Conservation (phyloP, 1,140 invertebrate genomes). For the Apis laboriosa region DNA sequence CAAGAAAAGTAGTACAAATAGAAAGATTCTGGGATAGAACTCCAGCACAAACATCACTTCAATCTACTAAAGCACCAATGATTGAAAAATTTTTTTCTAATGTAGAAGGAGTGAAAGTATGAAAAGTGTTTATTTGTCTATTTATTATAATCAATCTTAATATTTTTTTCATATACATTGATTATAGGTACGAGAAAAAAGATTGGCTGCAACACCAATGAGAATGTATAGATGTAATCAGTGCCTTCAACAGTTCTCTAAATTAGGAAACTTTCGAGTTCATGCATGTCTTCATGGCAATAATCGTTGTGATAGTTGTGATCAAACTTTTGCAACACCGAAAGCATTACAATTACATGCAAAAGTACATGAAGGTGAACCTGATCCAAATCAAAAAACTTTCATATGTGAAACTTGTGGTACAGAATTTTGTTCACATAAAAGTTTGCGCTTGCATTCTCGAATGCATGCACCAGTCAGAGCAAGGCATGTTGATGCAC, state of each 20-base stretch:
- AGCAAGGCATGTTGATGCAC: constrained; percentile 82
- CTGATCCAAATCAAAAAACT: constrained; percentile 66
- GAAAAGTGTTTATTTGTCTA: not conserved
- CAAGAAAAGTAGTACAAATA: constrained; percentile 82
- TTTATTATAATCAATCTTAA: not conserved
- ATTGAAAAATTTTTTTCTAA: constrained; percentile 80
- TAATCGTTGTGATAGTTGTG: constrained; percentile 76
- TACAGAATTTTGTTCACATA: constrained; percentile 85
- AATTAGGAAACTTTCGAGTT: constrained; percentile 74
- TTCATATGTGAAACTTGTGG: constrained; percentile 84
- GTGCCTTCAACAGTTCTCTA: constrained; percentile 74
- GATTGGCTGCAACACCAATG: constrained; percentile 51
- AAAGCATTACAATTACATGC: constrained; percentile 75
- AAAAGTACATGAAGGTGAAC: constrained; percentile 72
- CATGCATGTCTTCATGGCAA: constrained; percentile 73
- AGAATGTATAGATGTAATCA: constrained; percentile 76
- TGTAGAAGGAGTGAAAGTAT: constrained; percentile 76
- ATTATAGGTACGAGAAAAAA: constrained; percentile 73
- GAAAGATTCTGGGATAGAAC: constrained; percentile 81
- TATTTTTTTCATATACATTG: not conserved
- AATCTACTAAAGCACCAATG: constrained; percentile 74
- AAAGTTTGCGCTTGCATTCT: constrained; percentile 86
- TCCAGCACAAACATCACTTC: constrained; percentile 46
- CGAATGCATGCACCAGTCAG: constrained; percentile 87
- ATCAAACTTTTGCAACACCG: constrained; percentile 74